phyloP scores from a whole-genome alignment of 2,797 vertebrate species.

The Fringilla coelebs region DNA sequence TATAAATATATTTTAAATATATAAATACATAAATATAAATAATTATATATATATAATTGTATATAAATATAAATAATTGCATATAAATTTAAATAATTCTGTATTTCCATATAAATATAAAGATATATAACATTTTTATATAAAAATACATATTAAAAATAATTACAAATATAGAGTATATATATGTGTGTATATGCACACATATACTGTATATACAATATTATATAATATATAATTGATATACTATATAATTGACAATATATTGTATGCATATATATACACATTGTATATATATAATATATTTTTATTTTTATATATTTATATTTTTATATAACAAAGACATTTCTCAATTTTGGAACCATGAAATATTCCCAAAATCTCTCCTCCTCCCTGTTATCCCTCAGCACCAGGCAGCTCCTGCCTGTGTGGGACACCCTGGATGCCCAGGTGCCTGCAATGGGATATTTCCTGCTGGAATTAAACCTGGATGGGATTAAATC shows the following conservation, averaged over 20 bases:
- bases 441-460: background rate
- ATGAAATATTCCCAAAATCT: background rate
- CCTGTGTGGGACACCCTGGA: fast-evolving
- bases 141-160: background rate
- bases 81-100: too few relatives aligned
- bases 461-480: background rate
- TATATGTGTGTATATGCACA: too few relatives aligned
- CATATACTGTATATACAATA: too few relatives aligned
- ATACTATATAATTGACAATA: too few relatives aligned
- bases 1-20: too few relatives aligned
- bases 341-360: background rate
- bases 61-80: too few relatives aligned
- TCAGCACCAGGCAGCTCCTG: background rate
- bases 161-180: background rate
- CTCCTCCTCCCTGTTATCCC: background rate
- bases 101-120: too few relatives aligned
- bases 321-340: background rate
- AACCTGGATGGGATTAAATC: fast-evolving
- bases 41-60: too few relatives aligned
- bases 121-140: background rate
- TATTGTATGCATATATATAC: background rate
- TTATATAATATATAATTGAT: too few relatives aligned
- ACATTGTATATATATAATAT: background rate
- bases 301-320: too few relatives aligned
- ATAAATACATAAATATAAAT: too few relatives aligned